Conservation (phyloP, 1,140 invertebrate species). For the Rhynchophorus ferrugineus region DNA sequence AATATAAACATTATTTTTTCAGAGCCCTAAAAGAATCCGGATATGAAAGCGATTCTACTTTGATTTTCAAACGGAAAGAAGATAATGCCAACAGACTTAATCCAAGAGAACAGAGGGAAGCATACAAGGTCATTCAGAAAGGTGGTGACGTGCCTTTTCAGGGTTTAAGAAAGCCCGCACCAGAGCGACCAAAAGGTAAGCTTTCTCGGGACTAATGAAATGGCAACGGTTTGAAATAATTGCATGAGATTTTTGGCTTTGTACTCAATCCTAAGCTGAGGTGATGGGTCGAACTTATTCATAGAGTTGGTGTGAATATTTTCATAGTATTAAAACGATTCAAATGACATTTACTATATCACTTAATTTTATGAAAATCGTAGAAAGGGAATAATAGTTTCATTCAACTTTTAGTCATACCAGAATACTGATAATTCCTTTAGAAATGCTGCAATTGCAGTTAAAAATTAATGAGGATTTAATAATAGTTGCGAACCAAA, state of each 20-base stretch:
- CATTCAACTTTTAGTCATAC: no score
- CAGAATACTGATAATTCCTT: no score
- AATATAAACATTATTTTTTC: constrained; percentile 22
- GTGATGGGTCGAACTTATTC: constrained; percentile 16
- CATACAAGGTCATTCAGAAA: constrained; percentile 78
- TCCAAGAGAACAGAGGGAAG: constrained; percentile 68
- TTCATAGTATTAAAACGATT: no score
- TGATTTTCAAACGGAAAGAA: constrained; percentile 70
- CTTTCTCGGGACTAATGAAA: neutral
- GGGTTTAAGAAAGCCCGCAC: constrained; percentile 78
- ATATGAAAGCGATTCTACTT: constrained; percentile 83
- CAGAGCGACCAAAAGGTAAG: constrained; percentile 75
- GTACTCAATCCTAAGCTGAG: constrained; percentile 21
- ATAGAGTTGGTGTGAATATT: constrained; percentile 10
- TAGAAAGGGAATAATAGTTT: no score
- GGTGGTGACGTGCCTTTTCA: constrained; percentile 87
- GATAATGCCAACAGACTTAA: constrained; percentile 58
- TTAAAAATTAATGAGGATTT: no score
- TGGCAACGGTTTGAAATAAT: neutral
- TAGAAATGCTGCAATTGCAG: no score
- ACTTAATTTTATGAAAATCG: no score
- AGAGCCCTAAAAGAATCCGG: constrained; percentile 81
- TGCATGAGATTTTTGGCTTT: constrained; percentile 23
- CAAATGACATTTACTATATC: no score
- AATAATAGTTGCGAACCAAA: no score